These are phyloP conservation scores for Itoplectis maculator DNA, from an alignment of 2,888 invertebrate species.

Conservation along the genomic window DNA sequence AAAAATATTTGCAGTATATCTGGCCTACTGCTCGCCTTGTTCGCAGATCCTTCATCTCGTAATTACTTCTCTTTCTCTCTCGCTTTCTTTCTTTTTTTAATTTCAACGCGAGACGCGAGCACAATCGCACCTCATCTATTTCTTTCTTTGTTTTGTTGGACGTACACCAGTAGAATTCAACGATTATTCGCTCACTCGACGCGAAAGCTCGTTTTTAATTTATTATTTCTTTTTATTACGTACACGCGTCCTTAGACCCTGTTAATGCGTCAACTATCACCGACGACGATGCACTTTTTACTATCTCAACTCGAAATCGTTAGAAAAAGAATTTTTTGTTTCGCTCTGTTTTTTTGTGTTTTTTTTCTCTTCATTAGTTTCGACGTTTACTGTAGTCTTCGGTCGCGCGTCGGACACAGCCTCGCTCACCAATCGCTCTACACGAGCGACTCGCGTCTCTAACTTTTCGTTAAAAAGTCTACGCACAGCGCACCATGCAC, in stretches of 20 bases:
- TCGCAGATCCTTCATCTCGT: conserved; percentile 17
- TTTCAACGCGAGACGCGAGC: conserved; percentile 60
- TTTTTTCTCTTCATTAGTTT: conserved; percentile 10
- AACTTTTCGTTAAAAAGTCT: conserved; percentile 37
- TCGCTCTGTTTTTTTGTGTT: conserved; percentile 18
- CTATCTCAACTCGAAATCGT: conserved; percentile 57
- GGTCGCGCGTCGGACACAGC: conserved; percentile 53
- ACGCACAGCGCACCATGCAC: conserved; percentile 64
- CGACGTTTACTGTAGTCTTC: conserved; percentile 25
- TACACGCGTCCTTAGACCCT: conserved; percentile 67
- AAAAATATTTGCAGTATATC: conserved; percentile 65
- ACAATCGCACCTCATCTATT: conserved; percentile 25
- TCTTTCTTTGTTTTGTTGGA: conserved; percentile 58
- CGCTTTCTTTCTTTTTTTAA: conserved; percentile 43
- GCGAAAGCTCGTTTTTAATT: conserved; percentile 58
- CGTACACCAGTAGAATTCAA: conserved; percentile 63
- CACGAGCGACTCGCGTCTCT: conserved; percentile 14
- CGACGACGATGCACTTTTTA: conserved; percentile 56
- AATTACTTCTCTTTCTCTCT: conserved; percentile 42
- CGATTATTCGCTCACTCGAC: conserved; percentile 47
- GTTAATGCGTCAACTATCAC: conserved; percentile 64
- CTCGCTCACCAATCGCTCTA: conserved; percentile 33
- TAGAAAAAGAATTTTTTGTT: conserved; percentile 28
- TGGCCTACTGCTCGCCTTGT: conserved; percentile 31
- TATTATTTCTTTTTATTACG: conserved; percentile 48